A percentile compares a stretch with the other conserved stretches of the same genome.
phyloP scores from a whole-genome alignment of 2,113 vertebrate genomes.

The Triplophysa rosa region DNA sequence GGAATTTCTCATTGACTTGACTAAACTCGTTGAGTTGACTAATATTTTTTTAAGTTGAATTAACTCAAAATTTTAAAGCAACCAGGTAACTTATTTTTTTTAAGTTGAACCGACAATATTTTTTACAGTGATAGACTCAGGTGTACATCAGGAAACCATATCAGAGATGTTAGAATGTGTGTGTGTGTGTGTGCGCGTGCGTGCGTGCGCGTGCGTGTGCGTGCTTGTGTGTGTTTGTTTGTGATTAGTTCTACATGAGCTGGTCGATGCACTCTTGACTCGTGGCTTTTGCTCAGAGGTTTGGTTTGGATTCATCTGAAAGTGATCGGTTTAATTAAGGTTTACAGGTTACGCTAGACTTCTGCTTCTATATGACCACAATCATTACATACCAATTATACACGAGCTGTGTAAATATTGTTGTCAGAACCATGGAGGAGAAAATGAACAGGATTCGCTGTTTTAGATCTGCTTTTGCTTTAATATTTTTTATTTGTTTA shows the following conservation, averaged over 20 bases:
- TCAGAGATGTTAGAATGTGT: slow-evolving; percentile 16
- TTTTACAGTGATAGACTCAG: too few species aligned
- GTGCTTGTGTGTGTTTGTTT: slow-evolving; percentile 10
- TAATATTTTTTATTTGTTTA: slow-evolving; percentile 9
- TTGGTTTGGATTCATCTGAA: slow-evolving; percentile 61
- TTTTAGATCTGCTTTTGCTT: background rate
- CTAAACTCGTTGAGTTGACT: too few species aligned
- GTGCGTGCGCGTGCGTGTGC: slow-evolving; percentile 22
- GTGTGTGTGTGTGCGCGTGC: slow-evolving; percentile 18
- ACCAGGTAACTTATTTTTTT: too few species aligned
- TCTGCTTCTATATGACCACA: slow-evolving; percentile 65
- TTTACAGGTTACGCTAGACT: slow-evolving; percentile 73
- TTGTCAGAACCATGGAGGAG: slow-evolving; percentile 67
- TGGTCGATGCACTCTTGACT: slow-evolving; percentile 50
- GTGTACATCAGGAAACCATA: slow-evolving; percentile 6
- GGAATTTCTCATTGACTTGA: too few species aligned
- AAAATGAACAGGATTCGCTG: slow-evolving; percentile 46
- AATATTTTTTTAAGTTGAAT: too few species aligned
- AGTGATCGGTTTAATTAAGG: slow-evolving; percentile 73
- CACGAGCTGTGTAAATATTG: slow-evolving; percentile 61
- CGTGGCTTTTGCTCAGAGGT: slow-evolving; percentile 49
- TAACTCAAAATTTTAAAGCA: too few species aligned
- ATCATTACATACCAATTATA: slow-evolving; percentile 73
- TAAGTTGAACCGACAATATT: too few species aligned
- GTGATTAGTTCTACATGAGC: slow-evolving; percentile 55